Evolutionary conservation across 2,797 vertebrate species (phyloP).

Genomic region (Spheniscus humboldti): DNA sequence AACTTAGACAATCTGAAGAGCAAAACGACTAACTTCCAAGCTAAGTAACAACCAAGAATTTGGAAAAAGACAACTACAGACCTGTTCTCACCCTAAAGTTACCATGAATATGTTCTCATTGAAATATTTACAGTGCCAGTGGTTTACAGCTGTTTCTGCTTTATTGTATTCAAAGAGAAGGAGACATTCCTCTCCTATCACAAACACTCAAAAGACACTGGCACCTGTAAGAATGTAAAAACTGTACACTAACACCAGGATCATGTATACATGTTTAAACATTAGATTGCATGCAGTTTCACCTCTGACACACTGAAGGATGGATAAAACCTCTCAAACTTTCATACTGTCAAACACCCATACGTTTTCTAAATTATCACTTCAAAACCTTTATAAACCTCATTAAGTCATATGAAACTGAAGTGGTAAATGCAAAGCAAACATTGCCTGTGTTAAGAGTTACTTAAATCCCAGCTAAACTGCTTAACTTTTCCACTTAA

Average conservation of each 20-base stretch:
- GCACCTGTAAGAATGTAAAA: background rate
- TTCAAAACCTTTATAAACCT: background rate
- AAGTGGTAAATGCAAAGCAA: background rate
- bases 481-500: background rate
- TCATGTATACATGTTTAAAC: rapidly evolving
- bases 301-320: background rate
- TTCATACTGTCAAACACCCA: background rate
- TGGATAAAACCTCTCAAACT: background rate
- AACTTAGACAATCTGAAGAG: constrained; percentile 1
- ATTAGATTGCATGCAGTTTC: background rate
- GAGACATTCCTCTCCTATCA: background rate
- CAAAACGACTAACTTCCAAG: background rate
- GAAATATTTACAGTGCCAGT: background rate
- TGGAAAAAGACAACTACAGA: background rate
- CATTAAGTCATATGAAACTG: background rate
- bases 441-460: background rate
- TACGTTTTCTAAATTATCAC: background rate
- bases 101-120: background rate
- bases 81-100: background rate
- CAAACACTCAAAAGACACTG: background rate
- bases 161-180: background rate
- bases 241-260: background rate
- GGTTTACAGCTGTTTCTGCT: background rate
- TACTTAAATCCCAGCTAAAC: background rate
- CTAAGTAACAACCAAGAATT: background rate